phyloP scores from a whole-genome alignment of 1,140 invertebrate genomes.

The Hestina assimilis region DNA sequence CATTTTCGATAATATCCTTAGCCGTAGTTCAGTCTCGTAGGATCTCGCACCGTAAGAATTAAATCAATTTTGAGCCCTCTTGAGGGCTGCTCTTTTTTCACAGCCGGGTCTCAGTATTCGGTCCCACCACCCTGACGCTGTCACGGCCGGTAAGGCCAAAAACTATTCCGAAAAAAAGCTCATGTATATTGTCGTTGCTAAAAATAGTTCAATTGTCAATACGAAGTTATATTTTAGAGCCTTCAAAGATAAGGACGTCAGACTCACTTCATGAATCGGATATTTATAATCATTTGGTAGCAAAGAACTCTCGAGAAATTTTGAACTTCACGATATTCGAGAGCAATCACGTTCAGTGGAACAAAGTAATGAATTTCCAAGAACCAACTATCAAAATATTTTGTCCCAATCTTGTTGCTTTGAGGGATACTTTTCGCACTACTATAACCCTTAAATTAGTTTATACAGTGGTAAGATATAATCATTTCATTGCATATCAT shows the following conservation, averaged over 20 bases:
- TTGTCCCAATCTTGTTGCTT: constrained; percentile 67
- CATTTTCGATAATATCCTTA: no score
- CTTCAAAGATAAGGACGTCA: neutral
- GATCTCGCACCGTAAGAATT: no score
- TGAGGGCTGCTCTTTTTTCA: no score
- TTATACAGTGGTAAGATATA: constrained; percentile 71
- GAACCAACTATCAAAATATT: constrained; percentile 71
- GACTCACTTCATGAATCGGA: constrained; percentile 35
- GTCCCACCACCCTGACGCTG: no score
- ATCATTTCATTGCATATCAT: no score
- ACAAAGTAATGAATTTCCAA: constrained; percentile 75
- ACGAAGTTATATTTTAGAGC: neutral
- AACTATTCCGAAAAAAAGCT: no score
- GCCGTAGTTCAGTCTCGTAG: no score
- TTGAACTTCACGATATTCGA: constrained; percentile 66
- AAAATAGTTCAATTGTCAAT: no score
- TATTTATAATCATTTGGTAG: constrained; percentile 45
- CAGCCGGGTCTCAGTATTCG: no score
- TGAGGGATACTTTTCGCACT: constrained; percentile 77
- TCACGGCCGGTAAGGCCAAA: no score
- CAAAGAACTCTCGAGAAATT: constrained; percentile 53
- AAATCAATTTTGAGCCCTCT: no score
- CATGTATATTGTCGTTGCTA: no score
- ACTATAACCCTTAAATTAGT: constrained; percentile 68
- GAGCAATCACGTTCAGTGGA: constrained; percentile 70